Conservation (phyloP, 2,888 invertebrate species). For the Torymus auratus region DNA sequence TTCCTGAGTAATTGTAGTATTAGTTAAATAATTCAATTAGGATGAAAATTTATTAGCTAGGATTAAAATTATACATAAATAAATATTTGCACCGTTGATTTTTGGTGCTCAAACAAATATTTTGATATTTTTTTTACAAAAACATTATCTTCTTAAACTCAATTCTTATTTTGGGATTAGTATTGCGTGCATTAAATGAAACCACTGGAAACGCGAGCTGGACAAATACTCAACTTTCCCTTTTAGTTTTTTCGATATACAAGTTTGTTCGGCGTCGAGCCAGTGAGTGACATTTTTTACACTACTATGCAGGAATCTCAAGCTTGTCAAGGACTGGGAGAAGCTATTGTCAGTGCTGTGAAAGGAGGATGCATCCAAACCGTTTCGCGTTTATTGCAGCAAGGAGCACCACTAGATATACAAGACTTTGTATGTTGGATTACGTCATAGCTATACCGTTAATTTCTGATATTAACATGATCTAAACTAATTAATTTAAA, state of each 20-base stretch:
- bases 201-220: conserved; percentile 57
- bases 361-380: conserved; percentile 74
- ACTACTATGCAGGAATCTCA: conserved; percentile 72
- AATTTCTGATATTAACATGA: not conserved
- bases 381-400: conserved; percentile 72
- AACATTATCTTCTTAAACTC: conserved; percentile 10
- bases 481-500: conserved; percentile 8
- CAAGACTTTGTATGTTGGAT: conserved; percentile 71
- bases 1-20: conserved; percentile 53
- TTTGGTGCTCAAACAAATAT: conserved; percentile 42
- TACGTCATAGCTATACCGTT: not conserved
- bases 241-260: conserved; percentile 54
- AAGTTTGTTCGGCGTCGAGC: conserved; percentile 44
- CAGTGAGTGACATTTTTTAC: conserved; percentile 57
- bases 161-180: conserved; percentile 41
- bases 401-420: conserved; percentile 73
- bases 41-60: conserved; percentile 44
- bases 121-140: conserved; percentile 20
- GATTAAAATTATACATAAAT: conserved; percentile 45
- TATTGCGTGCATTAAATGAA: conserved; percentile 53
- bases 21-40: conserved; percentile 50
- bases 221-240: conserved; percentile 45
- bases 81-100: conserved; percentile 36
- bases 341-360: conserved; percentile 74
- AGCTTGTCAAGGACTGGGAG: conserved; percentile 73